These are phyloP conservation scores for Varecia variegata DNA, from an alignment of 2,797 vertebrate genomes.

Conservation along the genomic window DNA sequence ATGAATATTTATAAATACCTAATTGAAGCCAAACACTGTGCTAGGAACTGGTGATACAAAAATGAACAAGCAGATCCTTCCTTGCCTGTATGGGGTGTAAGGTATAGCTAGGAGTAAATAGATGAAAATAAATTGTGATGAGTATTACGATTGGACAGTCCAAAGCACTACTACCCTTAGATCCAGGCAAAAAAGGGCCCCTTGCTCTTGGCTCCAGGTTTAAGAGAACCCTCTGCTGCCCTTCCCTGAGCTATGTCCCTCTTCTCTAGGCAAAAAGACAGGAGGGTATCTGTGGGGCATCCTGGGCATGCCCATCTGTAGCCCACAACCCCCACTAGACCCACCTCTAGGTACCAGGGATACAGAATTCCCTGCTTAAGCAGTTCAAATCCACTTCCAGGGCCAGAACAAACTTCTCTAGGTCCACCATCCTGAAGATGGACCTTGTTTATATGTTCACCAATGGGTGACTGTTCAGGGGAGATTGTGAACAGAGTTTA, in stretches of 20 bases:
- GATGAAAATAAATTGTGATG: neutral
- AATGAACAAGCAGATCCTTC: neutral
- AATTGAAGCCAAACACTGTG: neutral
- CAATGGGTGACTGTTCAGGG: neutral
- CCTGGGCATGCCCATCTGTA: no score
- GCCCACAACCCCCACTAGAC: neutral
- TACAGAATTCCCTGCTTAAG: neutral
- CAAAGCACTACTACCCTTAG: neutral
- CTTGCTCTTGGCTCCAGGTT: neutral
- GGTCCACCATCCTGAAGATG: neutral
- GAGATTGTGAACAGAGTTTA: neutral
- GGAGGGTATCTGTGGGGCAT: neutral
- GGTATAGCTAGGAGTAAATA: neutral
- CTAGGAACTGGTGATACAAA: neutral
- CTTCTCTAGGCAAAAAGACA: neutral
- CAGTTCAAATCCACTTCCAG: neutral
- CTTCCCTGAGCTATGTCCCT: neutral
- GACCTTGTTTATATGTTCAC: neutral
- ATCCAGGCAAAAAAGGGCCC: neutral
- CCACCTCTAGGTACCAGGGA: neutral
- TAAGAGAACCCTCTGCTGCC: neutral
- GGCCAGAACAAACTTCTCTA: neutral
- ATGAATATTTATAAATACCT: conserved; percentile 11
- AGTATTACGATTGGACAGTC: neutral
- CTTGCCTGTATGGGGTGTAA: neutral